These are phyloP conservation scores for Graptemys geographica DNA, from an alignment of 2,797 vertebrate species.

Conservation along the genomic window DNA sequence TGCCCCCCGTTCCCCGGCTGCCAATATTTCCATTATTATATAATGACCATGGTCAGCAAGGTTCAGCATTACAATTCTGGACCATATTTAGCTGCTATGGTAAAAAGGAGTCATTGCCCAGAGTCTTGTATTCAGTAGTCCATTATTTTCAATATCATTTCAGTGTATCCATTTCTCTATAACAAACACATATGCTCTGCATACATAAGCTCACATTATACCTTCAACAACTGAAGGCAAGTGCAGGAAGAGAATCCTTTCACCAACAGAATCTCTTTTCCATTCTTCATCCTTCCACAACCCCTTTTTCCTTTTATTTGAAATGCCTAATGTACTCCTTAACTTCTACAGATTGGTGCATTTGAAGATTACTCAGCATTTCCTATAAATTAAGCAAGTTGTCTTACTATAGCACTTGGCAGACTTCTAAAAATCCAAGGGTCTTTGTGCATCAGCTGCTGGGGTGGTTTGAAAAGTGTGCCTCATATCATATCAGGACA, in stretches of 20 bases:
- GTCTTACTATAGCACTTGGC: neutral
- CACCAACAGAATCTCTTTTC: neutral
- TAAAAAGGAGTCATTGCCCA: neutral
- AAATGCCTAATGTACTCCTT: neutral
- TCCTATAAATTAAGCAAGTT: neutral
- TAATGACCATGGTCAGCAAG: constrained; percentile 1
- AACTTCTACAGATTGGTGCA: neutral
- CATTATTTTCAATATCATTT: constrained; percentile 10
- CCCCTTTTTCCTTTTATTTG: neutral
- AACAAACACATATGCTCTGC: accelerated
- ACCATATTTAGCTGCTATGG: neutral
- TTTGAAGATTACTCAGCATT: neutral
- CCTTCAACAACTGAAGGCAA: neutral
- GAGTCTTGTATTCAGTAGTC: neutral
- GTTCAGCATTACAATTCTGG: neutral
- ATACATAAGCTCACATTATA: neutral
- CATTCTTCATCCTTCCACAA: neutral
- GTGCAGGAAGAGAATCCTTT: neutral
- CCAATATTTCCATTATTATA: neutral
- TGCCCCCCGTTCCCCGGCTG: neutral
- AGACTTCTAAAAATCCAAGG: neutral
- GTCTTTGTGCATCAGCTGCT: neutral
- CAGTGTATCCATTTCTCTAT: neutral
- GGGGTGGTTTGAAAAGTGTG: neutral
- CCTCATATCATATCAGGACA: neutral